Conservation (phyloP, 2,888 invertebrate genomes). For the Trissolcus brochymenae region DNA sequence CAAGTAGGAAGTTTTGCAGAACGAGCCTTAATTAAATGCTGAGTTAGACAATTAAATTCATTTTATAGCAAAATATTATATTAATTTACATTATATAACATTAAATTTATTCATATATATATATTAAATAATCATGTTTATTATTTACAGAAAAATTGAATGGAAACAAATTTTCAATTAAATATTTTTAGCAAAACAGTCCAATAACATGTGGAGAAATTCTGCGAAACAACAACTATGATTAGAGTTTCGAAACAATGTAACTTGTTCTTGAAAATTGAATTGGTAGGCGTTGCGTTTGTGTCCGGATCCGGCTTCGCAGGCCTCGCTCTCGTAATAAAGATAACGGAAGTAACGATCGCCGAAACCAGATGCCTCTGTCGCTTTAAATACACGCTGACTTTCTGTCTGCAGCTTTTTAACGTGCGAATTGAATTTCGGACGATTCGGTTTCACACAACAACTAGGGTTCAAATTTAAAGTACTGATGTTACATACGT, state of each 20-base stretch:
- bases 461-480: constrained; percentile 9
- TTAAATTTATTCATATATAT: too few relatives aligned
- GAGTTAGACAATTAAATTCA: too few relatives aligned
- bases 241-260: neutral
- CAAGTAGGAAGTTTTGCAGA: too few relatives aligned
- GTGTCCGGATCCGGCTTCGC: constrained; percentile 53
- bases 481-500: too few relatives aligned
- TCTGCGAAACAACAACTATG: neutral
- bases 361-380: constrained; percentile 62
- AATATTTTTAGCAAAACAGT: neutral
- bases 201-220: neutral
- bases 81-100: too few relatives aligned
- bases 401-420: constrained; percentile 30
- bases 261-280: constrained; percentile 6
- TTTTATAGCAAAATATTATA: too few relatives aligned
- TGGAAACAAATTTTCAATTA: too few relatives aligned
- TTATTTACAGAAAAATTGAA: too few relatives aligned
- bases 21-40: too few relatives aligned
- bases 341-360: constrained; percentile 66
- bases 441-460: constrained; percentile 43
- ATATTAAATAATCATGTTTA: too few relatives aligned
- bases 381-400: constrained; percentile 50
- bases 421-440: constrained; percentile 49
- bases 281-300: constrained; percentile 18
- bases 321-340: constrained; percentile 55